These are phyloP conservation scores for Simalia tracyae DNA, from an alignment of 2,797 vertebrate species.

Conservation along the genomic window DNA sequence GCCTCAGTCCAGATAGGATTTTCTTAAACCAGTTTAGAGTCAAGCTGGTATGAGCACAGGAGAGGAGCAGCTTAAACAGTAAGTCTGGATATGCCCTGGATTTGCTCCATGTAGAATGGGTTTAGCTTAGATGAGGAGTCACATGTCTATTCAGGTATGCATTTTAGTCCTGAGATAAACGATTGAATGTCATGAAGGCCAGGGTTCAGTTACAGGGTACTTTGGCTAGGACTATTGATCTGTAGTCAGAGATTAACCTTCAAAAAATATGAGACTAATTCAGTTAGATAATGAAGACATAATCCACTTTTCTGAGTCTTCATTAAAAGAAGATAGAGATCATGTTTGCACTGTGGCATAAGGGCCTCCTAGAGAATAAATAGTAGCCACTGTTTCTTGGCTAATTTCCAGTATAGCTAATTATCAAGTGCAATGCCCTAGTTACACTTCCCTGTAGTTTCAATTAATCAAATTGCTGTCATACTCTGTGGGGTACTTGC, in stretches of 20 bases:
- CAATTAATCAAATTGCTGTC: conserved; percentile 65
- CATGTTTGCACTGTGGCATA: not conserved
- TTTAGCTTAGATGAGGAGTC: not conserved
- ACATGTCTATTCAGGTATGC: not conserved
- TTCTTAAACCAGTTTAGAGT: not conserved
- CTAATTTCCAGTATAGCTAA: conserved; percentile 60
- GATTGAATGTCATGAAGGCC: not conserved
- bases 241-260: not conserved
- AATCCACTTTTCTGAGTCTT: not conserved
- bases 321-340: conserved; percentile 36
- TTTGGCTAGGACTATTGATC: not conserved
- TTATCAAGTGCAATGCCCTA: conserved; percentile 58
- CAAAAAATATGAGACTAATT: not conserved
- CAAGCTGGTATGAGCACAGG: not conserved
- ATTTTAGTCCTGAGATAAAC: not conserved
- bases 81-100: not conserved
- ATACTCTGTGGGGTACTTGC: conserved; percentile 58
- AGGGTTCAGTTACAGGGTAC: not conserved
- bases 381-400: conserved; percentile 32
- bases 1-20: not conserved
- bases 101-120: not conserved
- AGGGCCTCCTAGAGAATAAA: conserved; percentile 35
- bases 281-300: not conserved
- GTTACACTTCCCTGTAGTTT: conserved; percentile 58
- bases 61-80: not conserved